Base-by-base conservation (phyloP, 2,888 invertebrate genomes). In the Myopa testacea region DNA sequence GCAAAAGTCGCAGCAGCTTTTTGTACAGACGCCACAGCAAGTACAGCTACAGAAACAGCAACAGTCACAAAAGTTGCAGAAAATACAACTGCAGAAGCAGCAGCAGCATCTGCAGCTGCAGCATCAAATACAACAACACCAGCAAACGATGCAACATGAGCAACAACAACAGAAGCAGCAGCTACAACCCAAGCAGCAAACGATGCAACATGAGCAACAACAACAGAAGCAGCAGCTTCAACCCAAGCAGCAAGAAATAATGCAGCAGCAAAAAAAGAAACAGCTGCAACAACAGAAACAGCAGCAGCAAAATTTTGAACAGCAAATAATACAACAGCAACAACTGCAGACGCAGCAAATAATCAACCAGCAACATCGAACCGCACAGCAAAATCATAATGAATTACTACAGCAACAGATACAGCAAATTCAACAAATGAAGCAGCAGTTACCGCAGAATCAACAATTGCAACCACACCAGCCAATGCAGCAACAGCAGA, bases 401-500 rank as follows among this genome's bases (percentile, higher is more conserved):
- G 26, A 26, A 26, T 26, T 26, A 26, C 26, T 26, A 26, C 26
- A 55, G n/a, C 16, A 16, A 1, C 5, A n/a, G n/a, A 12, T 8
- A 1, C 55, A 16, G 55, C 55, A 55, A 5, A n/a, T n/a, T 8
- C 55, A 14, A n/a, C 55, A 55, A 12, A 5, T n/a, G 55, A 3
- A 5, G 10, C 55, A 55, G 55, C 55, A 55, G 55, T 55, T n/a
- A 1, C 55, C 7, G 19, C 62, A 26, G 62, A 34, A 65, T 14
- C 38, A 34, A 55, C 14, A 16, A 16, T 16, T 55, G n/a, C 40
- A 38, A 5, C 67, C n/a, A 55, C 37, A 75, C 5, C 58, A 45
- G 34, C 73, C 37, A 38, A 40, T 40, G 12, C 34, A 38, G 14
- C 71, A 72, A 45, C 72, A 69, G 52, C 68, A 34, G 38, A 65